Evolutionary conservation across 2,113 vertebrate species (phyloP).

Genomic region (Stigmatopora argus): DNA sequence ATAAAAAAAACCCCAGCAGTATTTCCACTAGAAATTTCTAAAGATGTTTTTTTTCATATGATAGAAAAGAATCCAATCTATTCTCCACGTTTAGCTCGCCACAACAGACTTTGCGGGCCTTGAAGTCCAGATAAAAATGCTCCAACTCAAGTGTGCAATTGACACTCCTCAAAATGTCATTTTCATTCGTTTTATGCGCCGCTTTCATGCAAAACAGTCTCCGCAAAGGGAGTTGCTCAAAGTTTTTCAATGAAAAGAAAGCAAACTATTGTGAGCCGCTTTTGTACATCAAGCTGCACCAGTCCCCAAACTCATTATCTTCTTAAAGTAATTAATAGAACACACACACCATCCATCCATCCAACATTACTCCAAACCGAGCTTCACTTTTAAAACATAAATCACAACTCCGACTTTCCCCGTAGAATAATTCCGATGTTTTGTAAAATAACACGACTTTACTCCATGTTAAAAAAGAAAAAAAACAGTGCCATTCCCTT

Average conservation of each 20-base stretch:
- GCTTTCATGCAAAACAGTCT: background rate
- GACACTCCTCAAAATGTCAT: background rate
- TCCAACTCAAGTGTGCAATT: background rate
- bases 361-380: background rate
- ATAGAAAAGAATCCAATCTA: too few relatives aligned
- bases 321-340: constrained; percentile 1
- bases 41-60: too few relatives aligned
- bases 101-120: too few relatives aligned
- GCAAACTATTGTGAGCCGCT: background rate
- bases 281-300: background rate
- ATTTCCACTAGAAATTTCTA: too few relatives aligned
- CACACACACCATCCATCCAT: background rate
- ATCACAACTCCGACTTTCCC: background rate
- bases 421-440: background rate
- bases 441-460: constrained; percentile 1
- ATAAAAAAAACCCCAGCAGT: too few relatives aligned
- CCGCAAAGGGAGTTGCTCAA: background rate
- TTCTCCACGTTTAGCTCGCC: too few relatives aligned
- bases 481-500: background rate
- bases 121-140: too few relatives aligned
- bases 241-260: background rate
- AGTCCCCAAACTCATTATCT: constrained; percentile 9
- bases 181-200: background rate
- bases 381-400: background rate
- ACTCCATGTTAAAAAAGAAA: background rate